Base-by-base conservation (phyloP, 2,113 vertebrate genomes). In the Oreotrochilus melanogaster region DNA sequence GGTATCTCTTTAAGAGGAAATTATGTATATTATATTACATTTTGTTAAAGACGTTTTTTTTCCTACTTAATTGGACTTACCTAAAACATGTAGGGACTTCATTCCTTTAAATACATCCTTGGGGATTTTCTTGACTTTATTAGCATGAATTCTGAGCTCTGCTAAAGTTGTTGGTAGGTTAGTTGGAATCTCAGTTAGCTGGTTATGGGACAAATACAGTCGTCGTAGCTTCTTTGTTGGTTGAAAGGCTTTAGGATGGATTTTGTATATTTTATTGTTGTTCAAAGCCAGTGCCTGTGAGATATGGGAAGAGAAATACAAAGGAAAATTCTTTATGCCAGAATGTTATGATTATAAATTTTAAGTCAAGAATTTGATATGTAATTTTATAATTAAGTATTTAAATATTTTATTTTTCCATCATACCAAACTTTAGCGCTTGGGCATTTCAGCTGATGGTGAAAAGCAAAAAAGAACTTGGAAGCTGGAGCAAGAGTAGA, bases 131-230 rank as follows among this genome's bases (percentile, higher is more conserved):
- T 97, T 98, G 89, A 99, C 99, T 95, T 98, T 98, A 93, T 99
- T 99, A 88, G 99, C 99, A 48, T 99, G 99, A 96, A 99, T 98
- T 87, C 99, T 98, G 72, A 99, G 98, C 94, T 99, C 99, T 87
- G 98, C 97, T 93, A 99, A 95, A 18, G 98, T 98, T 78, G 97
- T 98, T 64, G 99, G 99, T 78, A 99, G 98, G 62, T 99, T 99
- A 43, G 98, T 97, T 37, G 99, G 99, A 78, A 99, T 98, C 96
- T 99, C 98, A 21, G 98, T 99, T 88, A 99, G 97, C 94, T 98
- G 96, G 93, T 99, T 99, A 94, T 99, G 99, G 80, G 99, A 99
- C 75, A 99, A 62, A 92, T 99, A 99, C 2, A 99, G 97, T 88
- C 99, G 98, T 70, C 98, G 97, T 39, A 99, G 96, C 75, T 98